Evolutionary conservation across 2,888 invertebrate genomes (phyloP).

Genomic region (Isotomurus palustris): DNA sequence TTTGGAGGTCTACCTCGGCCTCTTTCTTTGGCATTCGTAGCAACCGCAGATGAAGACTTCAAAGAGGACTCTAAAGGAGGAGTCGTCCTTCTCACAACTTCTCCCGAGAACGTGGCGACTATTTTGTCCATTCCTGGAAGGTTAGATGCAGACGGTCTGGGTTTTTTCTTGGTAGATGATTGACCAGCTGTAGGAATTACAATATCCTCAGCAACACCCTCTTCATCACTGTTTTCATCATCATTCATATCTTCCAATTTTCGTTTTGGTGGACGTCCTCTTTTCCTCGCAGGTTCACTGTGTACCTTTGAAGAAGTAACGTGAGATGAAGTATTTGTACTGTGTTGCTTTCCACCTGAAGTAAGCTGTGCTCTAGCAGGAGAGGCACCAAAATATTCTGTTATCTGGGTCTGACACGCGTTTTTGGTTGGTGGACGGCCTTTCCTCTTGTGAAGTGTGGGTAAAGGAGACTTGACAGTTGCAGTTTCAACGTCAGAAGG

Average conservation of each 20-base stretch:
- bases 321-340: neutral
- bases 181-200: neutral
- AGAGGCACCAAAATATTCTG: slow-evolving; percentile 20
- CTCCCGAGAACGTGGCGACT: slow-evolving; percentile 17
- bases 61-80: neutral
- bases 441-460: slow-evolving; percentile 15
- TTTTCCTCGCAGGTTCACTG: slow-evolving; percentile 6
- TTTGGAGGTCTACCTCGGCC: slow-evolving; percentile 20
- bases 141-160: neutral
- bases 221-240: neutral
- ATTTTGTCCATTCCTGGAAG: slow-evolving; percentile 5
- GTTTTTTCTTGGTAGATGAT: neutral
- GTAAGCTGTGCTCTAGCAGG: neutral
- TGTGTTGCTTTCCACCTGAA: neutral
- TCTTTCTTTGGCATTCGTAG: too few relatives aligned
- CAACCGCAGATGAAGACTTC: neutral
- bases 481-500: neutral
- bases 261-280: slow-evolving; percentile 31
- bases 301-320: neutral
- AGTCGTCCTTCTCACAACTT: slow-evolving; percentile 16
- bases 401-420: slow-evolving; percentile 20
- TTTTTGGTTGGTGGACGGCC: slow-evolving; percentile 16
- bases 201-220: neutral
- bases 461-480: neutral
- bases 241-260: slow-evolving; percentile 1